Evolutionary conservation across 53 echinoderm and acorn worm species (phyloP).

Genomic region (Patiria pectinifera): DNA sequence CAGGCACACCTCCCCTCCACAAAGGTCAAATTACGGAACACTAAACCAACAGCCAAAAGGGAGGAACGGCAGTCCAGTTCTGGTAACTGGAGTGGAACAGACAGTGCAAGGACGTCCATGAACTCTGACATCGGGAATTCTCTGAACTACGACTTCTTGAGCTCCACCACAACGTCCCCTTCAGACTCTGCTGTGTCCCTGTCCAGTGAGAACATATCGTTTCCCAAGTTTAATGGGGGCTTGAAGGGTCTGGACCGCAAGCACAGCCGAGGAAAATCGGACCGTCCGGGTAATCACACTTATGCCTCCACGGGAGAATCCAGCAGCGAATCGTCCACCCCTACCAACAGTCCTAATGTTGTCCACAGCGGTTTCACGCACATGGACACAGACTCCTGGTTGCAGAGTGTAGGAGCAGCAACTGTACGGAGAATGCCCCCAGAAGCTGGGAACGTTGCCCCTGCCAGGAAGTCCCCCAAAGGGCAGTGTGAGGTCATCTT

Average conservation of each 20-base stretch:
- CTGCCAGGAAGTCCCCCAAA: slow-evolving; percentile 55
- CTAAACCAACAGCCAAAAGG: slow-evolving; percentile 71
- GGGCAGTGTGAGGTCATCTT: slow-evolving; percentile 71
- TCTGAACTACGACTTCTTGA: slow-evolving; percentile 59
- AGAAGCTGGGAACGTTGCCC: slow-evolving; percentile 81
- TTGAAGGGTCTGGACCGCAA: slow-evolving; percentile 57
- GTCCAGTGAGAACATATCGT: slow-evolving; percentile 74
- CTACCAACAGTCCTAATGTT: slow-evolving; percentile 74
- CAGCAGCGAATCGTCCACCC: slow-evolving; percentile 83
- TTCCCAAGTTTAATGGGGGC: slow-evolving; percentile 55
- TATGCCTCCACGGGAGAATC: slow-evolving; percentile 37
- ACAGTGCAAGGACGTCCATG: slow-evolving; percentile 96
- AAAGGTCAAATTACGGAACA: slow-evolving; percentile 71
- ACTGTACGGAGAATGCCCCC: slow-evolving; percentile 34
- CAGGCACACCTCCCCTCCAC: slow-evolving; percentile 21
- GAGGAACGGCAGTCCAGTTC: slow-evolving; percentile 97
- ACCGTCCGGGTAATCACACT: slow-evolving; percentile 19
- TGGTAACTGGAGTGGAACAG: slow-evolving; percentile 95
- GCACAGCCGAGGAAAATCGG: slow-evolving; percentile 57
- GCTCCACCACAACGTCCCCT: slow-evolving; percentile 74
- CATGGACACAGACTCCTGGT: slow-evolving; percentile 90
- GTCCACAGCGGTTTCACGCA: slow-evolving; percentile 66
- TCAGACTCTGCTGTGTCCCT: slow-evolving; percentile 99
- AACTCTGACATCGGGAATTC: slow-evolving; percentile 82
- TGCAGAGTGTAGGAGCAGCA: slow-evolving; percentile 78